A percentile compares a stretch with the other conserved stretches of the same genome.
Conservation (phyloP, 2,797 vertebrate genomes). For the Enteromius trimaculatus region DNA sequence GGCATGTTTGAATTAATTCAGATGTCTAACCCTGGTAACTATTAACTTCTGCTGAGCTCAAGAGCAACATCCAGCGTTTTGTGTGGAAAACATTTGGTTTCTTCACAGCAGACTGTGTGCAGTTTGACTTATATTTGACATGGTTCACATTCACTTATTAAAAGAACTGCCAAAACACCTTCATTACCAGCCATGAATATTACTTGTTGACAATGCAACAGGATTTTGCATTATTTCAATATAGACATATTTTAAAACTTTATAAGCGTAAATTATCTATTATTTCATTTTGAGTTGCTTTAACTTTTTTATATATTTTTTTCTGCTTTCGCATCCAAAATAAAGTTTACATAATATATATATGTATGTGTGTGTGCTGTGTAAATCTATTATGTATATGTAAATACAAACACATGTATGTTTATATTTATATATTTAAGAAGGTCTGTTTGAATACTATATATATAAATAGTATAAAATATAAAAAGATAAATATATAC, state of each 20-base stretch:
- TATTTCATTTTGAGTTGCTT: neutral
- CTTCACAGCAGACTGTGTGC: neutral
- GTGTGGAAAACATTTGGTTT: neutral
- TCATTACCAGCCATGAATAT: neutral
- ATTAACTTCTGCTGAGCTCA: constrained; percentile 14
- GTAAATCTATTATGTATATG: too few species aligned
- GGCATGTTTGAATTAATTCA: constrained; percentile 1
- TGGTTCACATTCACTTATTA: neutral
- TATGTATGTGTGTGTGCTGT: too few species aligned
- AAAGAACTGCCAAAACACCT: too few species aligned
- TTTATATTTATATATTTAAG: too few species aligned
- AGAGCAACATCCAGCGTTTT: neutral
- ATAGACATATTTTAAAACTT: neutral
- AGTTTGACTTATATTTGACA: neutral
- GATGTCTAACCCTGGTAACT: neutral
- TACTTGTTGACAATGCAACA: too few species aligned
- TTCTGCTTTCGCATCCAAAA: too few species aligned
- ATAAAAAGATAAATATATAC: too few species aligned
- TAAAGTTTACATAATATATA: too few species aligned
- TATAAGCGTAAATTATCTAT: too few species aligned
- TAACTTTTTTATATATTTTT: neutral
- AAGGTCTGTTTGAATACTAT: too few species aligned
- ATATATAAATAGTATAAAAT: too few species aligned
- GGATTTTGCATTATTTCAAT: neutral
- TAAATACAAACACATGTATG: too few species aligned